These are phyloP conservation scores for Rhabdomys pumilio DNA, from an alignment of 2,797 vertebrate species.

Conservation along the genomic window DNA sequence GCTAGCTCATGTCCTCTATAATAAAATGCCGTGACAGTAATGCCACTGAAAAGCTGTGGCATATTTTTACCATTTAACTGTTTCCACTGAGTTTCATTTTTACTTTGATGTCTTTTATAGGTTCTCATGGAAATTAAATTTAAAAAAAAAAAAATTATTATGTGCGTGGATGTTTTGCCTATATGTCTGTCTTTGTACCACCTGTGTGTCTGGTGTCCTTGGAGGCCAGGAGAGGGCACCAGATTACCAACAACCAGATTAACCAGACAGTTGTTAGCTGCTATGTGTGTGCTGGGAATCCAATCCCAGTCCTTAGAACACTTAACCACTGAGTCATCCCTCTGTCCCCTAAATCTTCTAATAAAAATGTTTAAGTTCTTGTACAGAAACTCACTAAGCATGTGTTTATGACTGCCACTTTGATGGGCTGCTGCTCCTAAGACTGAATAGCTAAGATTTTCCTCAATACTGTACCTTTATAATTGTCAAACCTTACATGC, in stretches of 20 bases:
- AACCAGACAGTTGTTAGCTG: background rate
- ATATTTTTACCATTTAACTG: background rate
- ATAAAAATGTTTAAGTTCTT: background rate
- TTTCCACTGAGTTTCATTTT: background rate
- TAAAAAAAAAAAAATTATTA: background rate
- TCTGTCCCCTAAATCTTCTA: background rate
- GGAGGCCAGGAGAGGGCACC: background rate
- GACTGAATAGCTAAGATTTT: background rate
- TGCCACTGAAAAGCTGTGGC: background rate
- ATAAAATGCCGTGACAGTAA: background rate
- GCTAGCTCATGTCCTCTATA: background rate
- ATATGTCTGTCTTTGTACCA: background rate
- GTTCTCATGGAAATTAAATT: background rate
- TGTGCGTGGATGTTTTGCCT: background rate
- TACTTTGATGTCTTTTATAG: background rate
- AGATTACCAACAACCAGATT: background rate
- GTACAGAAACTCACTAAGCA: background rate
- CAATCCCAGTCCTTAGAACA: background rate
- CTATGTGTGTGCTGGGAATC: background rate
- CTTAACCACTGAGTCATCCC: too few species aligned
- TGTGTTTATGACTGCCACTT: background rate
- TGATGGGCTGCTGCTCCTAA: background rate
- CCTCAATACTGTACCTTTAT: constrained; percentile 41
- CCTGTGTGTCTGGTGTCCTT: background rate
- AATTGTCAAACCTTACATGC: background rate